Conservation (phyloP, 1,140 invertebrate genomes). For the Eufriesea mexicana region DNA sequence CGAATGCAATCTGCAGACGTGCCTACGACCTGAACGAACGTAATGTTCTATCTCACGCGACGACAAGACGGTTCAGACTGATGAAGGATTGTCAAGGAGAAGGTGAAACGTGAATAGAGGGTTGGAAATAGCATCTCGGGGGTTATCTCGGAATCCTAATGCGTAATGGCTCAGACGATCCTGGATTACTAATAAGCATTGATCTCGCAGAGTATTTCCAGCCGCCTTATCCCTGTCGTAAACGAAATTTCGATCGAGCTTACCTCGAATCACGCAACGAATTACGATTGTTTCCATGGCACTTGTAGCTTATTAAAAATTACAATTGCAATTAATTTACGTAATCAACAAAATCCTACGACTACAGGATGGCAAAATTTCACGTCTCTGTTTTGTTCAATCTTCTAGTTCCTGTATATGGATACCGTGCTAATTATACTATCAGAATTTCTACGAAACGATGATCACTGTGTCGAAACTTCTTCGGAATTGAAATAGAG, state of each 20-base stretch:
- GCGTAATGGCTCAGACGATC: constrained; percentile 78
- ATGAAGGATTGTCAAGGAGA: constrained; percentile 68
- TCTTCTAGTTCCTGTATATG: too few species aligned
- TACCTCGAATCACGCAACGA: not conserved
- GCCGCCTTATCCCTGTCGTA: not conserved
- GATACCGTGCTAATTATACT: too few species aligned
- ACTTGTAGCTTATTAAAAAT: too few species aligned
- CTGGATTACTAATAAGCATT: constrained; percentile 78
- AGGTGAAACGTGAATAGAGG: constrained; percentile 48
- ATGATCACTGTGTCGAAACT: too few species aligned
- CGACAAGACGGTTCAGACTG: constrained; percentile 72
- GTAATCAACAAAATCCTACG: too few species aligned
- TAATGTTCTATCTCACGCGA: constrained; percentile 68
- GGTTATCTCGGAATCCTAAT: constrained; percentile 81
- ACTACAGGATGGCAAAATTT: too few species aligned
- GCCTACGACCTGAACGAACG: constrained; percentile 13
- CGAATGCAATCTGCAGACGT: constrained; percentile 30
- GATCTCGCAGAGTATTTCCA: constrained; percentile 21
- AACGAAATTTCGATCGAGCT: not conserved
- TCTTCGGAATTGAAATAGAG: too few species aligned
- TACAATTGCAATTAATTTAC: too few species aligned
- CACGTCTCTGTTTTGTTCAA: too few species aligned
- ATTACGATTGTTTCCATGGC: not conserved
- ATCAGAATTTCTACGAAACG: too few species aligned
- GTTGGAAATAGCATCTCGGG: constrained; percentile 51